Base-by-base conservation (phyloP, 2,797 vertebrate genomes). In the Buphagus erythrorhynchus region DNA sequence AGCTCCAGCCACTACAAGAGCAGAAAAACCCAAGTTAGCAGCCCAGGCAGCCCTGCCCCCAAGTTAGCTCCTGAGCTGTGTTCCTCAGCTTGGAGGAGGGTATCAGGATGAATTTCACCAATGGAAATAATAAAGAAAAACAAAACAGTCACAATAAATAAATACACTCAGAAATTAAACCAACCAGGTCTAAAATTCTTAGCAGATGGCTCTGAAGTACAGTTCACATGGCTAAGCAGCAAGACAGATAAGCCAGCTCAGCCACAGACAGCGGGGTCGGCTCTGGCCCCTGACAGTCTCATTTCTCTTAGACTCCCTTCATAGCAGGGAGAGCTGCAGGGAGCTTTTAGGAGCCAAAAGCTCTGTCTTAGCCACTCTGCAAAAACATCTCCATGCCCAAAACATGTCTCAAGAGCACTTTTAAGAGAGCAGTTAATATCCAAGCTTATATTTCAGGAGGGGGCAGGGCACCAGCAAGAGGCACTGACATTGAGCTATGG, bases 361-460 rank as follows among this genome's bases (percentile, higher is more conserved):
- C 57, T 86, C 73, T 21, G 2, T 74, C 88, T 49, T 57, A 86
- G 38, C 29, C 74, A 65, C 38, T 62, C 46, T 78, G 42, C 33
- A 91, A 87, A 90, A 86, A 68, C 19, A 62, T 22, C 36, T 87
- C 31, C 74, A 71, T 36, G 48, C 72, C 87, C 94, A 68, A 36
- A 91, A 33, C 46, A 29, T 17, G 29, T 81, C 95, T 86, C 93
- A 82, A 73, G 88, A 93, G 90, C 9, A n/a, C 46, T 96, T 91
- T 97, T 85, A 96, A 94, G 15, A 19, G 36, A 91, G 80, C 66
- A 94, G 90, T 95, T 93, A 96, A 95, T 91, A 95, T 45, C 75
- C 35, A 87, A 55, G 51, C 62, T 89, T 58, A 72, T 78, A 66
- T 84, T 94, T 94, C 82, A 87, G 57, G 45, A 89, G 77, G 52